Evolutionary conservation across 2,797 vertebrate species (phyloP).

Genomic region (Vultur gryphus): DNA sequence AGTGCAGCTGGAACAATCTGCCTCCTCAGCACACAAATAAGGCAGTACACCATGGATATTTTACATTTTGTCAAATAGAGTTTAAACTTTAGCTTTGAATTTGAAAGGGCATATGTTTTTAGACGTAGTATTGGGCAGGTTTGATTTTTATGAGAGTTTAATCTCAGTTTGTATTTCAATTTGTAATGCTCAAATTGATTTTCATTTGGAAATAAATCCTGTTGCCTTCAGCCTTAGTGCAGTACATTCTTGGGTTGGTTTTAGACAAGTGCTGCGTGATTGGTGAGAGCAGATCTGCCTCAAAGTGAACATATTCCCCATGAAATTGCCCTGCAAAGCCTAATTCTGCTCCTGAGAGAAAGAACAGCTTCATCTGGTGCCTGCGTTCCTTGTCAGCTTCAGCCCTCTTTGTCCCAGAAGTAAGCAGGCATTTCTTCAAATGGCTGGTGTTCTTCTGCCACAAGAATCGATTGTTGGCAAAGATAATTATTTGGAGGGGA

Average conservation of each 20-base stretch:
- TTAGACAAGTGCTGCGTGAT: neutral
- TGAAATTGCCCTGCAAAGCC: neutral
- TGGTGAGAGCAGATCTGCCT: neutral
- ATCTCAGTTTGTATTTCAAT: neutral
- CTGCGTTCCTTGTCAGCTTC: neutral
- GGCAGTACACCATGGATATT: neutral
- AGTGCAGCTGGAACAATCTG: neutral
- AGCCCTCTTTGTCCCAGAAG: neutral
- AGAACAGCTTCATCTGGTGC: neutral
- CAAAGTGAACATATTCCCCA: neutral
- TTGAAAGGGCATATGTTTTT: neutral
- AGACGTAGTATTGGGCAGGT: neutral
- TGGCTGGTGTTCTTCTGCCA: neutral
- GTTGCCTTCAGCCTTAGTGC: neutral
- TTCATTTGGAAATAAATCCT: neutral
- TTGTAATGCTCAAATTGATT: neutral
- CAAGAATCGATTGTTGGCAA: neutral
- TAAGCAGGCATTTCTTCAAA: neutral
- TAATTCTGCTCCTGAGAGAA: neutral
- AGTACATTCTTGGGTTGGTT: neutral
- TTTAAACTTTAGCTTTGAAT: neutral
- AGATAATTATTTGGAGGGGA: neutral
- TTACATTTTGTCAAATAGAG: neutral
- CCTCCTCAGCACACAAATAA: neutral
- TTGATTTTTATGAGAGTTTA: neutral